Base-by-base conservation (phyloP, 53 echinoderm and acorn worm genomes). In the Henricia sp. region DNA sequence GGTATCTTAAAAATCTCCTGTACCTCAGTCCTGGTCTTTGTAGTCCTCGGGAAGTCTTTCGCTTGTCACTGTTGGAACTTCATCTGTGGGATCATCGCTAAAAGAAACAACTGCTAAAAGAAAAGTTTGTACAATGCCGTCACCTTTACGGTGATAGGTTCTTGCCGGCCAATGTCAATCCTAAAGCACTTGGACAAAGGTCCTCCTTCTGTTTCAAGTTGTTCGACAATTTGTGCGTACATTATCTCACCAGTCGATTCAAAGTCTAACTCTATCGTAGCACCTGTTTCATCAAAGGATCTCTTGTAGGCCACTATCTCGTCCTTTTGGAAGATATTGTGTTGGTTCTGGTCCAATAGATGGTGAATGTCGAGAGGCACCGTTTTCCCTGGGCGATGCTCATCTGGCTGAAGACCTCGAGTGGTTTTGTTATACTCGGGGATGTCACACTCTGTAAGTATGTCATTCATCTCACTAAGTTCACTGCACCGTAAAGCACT, bases 311-410 rank as follows among this genome's bases (percentile, higher is more conserved):
- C 96, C 19, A 94, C 90, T 23, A 77, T 80, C 33, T 96, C 96
- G 0, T 60, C 85, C 44, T 53, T 19, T 17, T 50, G 16, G 72
- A 92, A 94, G 3, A 52, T 76, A 67, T 89, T 88, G 85, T 72
- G 84, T 26, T 77, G 84, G 50, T 96, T 88, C 32, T 91, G 87
- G 51, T 91, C 85, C 4, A 96, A 71, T 37, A 93, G 91, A n/a
- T 89, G 89, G 19, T 32, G 56, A 40, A 85, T 70, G 62, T 91
- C 84, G 8, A 55, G 38, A 52, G 88, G 92, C 44, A 96, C 67
- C 3, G 40, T 68, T 26, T 56, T 60, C 29, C 96, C 96, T 4
- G 86, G 88, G 6, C 57, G 43, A 50, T 67, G 29, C 39, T 12
- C 9, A 19, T 68, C 34, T 37, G 29, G 30, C 23, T 58, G 30